Conservation (phyloP, 2,797 vertebrate species). For the Clarias fuscus region DNA sequence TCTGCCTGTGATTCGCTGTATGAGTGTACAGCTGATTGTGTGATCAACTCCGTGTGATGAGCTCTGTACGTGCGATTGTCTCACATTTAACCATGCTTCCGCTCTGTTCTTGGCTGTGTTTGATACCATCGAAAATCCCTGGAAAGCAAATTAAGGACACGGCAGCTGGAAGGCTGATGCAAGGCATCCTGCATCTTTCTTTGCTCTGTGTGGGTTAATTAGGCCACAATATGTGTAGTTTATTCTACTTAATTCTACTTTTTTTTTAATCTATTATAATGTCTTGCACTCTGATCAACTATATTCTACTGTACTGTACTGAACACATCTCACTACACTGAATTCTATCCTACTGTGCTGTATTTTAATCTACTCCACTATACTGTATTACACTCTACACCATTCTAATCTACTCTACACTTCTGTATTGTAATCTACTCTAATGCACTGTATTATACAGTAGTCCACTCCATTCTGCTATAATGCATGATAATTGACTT, state of each 20-base stretch:
- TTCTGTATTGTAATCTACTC: background rate
- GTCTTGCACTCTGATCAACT: background rate
- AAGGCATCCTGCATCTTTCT: constrained; percentile 50
- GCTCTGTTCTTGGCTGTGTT: constrained; percentile 39
- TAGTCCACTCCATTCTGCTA: no score
- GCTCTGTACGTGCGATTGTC: constrained; percentile 11
- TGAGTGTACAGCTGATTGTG: background rate
- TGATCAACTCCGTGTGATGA: background rate
- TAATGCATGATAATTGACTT: no score
- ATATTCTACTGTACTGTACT: background rate
- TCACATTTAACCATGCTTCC: constrained; percentile 11
- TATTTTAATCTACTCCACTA: background rate
- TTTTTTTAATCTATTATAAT: background rate
- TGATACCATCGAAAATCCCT: constrained; percentile 41
- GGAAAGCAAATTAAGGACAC: constrained; percentile 51
- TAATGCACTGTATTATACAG: background rate
- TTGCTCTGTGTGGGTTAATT: constrained; percentile 70
- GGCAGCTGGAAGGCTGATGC: constrained; percentile 56
- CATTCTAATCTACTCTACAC: no score
- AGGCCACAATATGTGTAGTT: constrained; percentile 67
- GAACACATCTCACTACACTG: no score
- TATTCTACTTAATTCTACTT: constrained; percentile 52
- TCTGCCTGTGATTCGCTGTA: background rate
- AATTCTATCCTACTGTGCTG: background rate
- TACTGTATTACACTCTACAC: no score